phyloP scores from a whole-genome alignment of 1,140 invertebrate species.

The Hermatobates lingyangjiaoensis region DNA sequence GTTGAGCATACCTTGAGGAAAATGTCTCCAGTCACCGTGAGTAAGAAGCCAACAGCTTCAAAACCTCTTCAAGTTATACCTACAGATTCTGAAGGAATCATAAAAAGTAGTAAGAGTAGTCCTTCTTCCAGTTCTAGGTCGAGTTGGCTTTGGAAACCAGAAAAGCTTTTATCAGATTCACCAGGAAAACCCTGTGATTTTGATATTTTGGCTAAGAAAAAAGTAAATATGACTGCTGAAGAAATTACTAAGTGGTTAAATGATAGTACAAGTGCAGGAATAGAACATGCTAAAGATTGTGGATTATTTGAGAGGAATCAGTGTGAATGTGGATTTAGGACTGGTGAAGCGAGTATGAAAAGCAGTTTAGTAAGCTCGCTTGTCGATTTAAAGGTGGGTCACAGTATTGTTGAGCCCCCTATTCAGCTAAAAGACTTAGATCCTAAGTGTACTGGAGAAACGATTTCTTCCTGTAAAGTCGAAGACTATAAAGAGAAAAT shows the following conservation, averaged over 20 bases:
- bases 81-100: background rate
- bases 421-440: conserved; percentile 12
- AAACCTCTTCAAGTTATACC: background rate
- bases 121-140: background rate
- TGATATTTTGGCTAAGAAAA: conserved; percentile 28
- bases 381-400: conserved; percentile 4
- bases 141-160: background rate
- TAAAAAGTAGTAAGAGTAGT: background rate
- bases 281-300: conserved; percentile 15
- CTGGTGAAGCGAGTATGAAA: conserved; percentile 2
- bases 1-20: conserved; percentile 17
- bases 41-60: conserved; percentile 5
- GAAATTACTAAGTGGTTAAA: conserved; percentile 52
- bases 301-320: conserved; percentile 16
- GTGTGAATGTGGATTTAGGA: conserved; percentile 13
- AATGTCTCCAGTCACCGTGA: conserved; percentile 11
- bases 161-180: background rate
- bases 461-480: conserved; percentile 14
- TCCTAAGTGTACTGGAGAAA: conserved; percentile 11
- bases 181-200: conserved; percentile 3
- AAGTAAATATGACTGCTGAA: conserved; percentile 49
- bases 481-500: conserved; percentile 15
- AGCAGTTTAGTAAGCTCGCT: conserved; percentile 4
- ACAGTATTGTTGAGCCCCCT: conserved; percentile 11
- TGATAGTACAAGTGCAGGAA: conserved; percentile 26